A percentile compares a stretch with the other conserved stretches of the same genome.
Conservation (phyloP, 2,888 invertebrate genomes). For the Drosophila tanythrix region DNA sequence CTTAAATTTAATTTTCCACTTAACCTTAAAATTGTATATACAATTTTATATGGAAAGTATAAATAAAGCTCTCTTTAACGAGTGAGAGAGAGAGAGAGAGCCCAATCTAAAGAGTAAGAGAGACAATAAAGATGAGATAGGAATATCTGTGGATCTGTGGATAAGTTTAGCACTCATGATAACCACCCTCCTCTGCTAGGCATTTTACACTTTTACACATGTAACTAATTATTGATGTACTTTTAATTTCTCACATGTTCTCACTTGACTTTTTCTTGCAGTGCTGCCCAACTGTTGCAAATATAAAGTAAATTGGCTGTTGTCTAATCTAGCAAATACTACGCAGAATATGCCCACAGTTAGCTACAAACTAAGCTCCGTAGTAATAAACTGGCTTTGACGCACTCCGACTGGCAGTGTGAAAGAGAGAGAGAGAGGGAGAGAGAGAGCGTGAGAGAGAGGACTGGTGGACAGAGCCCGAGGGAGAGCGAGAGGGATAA, state of each 20-base stretch:
- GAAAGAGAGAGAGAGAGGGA: not conserved
- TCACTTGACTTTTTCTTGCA: conserved; percentile 39
- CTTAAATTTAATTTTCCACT: not conserved
- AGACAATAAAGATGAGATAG: not conserved
- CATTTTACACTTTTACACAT: not conserved
- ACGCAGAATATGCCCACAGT: conserved; percentile 30
- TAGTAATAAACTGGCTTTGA: conserved; percentile 32
- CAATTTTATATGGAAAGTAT: not conserved
- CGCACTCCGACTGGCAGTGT: conserved; percentile 12
- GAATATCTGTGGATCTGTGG: not conserved
- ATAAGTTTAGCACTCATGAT: not conserved
- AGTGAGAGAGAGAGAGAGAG: not conserved
- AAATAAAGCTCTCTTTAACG: not conserved
- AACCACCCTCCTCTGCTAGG: not conserved
- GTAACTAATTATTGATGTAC: not conserved
- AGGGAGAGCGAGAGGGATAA: conserved; percentile 7
- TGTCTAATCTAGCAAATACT: conserved; percentile 57
- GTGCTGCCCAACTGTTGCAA: conserved; percentile 30
- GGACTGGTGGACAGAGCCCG: not conserved
- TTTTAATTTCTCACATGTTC: not conserved
- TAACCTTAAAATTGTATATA: not conserved
- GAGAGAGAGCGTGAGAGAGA: conserved; percentile 7
- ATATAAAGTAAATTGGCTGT: conserved; percentile 28
- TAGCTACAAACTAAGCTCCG: conserved; percentile 26
- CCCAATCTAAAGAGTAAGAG: not conserved